A percentile compares a stretch with the other conserved stretches of the same genome.
Conservation (phyloP, 2,113 vertebrate species). For the Stercorarius parasiticus region DNA sequence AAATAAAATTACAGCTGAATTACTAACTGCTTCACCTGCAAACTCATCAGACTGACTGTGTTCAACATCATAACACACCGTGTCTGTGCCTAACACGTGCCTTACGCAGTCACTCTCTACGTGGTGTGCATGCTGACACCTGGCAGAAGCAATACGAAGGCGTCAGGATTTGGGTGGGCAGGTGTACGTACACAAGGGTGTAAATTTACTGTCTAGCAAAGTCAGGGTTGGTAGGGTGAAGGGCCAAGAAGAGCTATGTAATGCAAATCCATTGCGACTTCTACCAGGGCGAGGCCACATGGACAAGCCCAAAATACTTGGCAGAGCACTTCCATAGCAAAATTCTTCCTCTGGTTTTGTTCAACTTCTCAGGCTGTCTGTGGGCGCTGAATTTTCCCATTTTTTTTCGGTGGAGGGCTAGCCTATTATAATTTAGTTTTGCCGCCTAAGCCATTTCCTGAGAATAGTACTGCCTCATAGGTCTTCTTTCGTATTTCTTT, state of each 20-base stretch:
- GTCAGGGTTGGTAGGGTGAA: not conserved
- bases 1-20: not conserved
- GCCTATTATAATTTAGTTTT: not conserved
- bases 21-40: not conserved
- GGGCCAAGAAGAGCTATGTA: too few species aligned
- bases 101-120: not conserved
- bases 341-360: not conserved
- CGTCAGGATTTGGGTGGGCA: not conserved
- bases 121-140: fast-evolving
- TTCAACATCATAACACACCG: fast-evolving
- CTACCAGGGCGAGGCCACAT: fast-evolving
- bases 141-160: not conserved
- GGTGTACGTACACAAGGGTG: not conserved
- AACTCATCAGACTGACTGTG: not conserved
- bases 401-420: not conserved
- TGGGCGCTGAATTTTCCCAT: not conserved
- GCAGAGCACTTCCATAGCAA: not conserved
- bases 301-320: not conserved
- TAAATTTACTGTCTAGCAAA: not conserved
- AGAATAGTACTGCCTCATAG: not conserved
- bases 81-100: not conserved
- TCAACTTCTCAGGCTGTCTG: not conserved
- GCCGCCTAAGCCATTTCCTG: not conserved
- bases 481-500: not conserved
- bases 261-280: too few species aligned